Evolutionary conservation across 2,797 vertebrate genomes (phyloP), one percentile per base, ranked within the genome.

Genomic region (Mus caroli): DNA sequence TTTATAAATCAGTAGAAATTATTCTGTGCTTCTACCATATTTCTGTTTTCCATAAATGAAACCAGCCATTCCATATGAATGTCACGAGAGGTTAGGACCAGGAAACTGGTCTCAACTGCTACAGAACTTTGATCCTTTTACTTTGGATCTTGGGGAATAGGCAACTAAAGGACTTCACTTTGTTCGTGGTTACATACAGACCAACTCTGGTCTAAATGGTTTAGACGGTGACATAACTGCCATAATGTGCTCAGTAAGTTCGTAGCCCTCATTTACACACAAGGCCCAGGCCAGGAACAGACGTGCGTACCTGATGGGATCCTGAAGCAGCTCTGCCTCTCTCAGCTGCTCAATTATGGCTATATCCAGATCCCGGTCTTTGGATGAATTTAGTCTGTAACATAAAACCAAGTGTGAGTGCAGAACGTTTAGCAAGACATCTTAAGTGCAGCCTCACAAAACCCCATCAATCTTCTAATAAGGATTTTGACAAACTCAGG

Each of bases 311-410:
- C 99, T 99, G 98, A 96, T 98, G 73, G 99, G 98, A 96, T 99
- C 99, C 75, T 99, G 99, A 95, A 99, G 98, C 96, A 99, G 98
- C 97, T 99, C 99, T 0, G 99, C 99, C 97, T 99, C 99, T 98
- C 99, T 99, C 94, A 99, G 98, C 97, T 99, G 99, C 92, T 99
- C 99, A 97, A 99, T 99, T 99, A 99, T 99, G 90, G 98, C 98
- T 58, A 99, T 98, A 96, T 98, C 98, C 91, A 99, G 97, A 96
- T 98, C 98, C 88, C 98, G 98, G 64, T 98, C 98, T 94, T 98
- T 98, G 46, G 98, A 97, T 90, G 98, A 98, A 98, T 98, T 99
- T 94, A 99, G 97, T 98, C 99, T 99, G 97, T 5, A 97, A 97
- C 1, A 94, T 67, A 93, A 98, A 96, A 97, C 56, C 96, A 96